A percentile compares a stretch with the other conserved stretches of the same genome.
Conservation (phyloP, 2,113 vertebrate genomes). For the Chlorocebus sabaeus region DNA sequence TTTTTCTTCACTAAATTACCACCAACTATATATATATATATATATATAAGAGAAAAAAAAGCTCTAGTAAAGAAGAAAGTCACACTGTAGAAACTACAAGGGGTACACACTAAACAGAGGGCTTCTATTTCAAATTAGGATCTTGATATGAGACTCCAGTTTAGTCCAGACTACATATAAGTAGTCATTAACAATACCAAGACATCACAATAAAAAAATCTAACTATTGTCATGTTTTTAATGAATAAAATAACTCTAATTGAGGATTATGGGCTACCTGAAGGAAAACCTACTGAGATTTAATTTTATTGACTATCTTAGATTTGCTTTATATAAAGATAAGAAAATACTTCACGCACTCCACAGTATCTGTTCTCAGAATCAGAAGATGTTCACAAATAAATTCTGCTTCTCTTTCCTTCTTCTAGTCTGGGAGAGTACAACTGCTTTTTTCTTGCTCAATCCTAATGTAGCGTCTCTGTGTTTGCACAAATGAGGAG, state of each 20-base stretch:
- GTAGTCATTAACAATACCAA: not conserved
- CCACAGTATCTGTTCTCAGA: not conserved
- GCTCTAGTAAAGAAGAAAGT: not conserved
- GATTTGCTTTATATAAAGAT: not conserved
- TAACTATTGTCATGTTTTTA: not conserved
- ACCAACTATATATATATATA: not conserved
- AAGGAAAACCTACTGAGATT: not conserved
- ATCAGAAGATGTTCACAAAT: not conserved
- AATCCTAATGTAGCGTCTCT: not conserved
- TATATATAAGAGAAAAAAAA: not conserved
- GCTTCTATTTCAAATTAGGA: constrained; percentile 9
- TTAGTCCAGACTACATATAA: not conserved
- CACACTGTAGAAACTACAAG: not conserved
- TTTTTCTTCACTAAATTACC: not conserved
- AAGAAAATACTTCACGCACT: not conserved
- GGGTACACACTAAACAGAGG: not conserved
- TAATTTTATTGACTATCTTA: not conserved
- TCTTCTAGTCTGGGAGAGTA: not conserved
- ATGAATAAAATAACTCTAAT: not conserved
- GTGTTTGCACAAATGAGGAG: not conserved
- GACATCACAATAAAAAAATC: not conserved
- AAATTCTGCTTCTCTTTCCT: not conserved
- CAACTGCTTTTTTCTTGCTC: not conserved
- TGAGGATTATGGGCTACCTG: not conserved
- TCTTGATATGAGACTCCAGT: not conserved